Conservation (phyloP, 2,797 vertebrate species). For the Scarus forsteni region DNA sequence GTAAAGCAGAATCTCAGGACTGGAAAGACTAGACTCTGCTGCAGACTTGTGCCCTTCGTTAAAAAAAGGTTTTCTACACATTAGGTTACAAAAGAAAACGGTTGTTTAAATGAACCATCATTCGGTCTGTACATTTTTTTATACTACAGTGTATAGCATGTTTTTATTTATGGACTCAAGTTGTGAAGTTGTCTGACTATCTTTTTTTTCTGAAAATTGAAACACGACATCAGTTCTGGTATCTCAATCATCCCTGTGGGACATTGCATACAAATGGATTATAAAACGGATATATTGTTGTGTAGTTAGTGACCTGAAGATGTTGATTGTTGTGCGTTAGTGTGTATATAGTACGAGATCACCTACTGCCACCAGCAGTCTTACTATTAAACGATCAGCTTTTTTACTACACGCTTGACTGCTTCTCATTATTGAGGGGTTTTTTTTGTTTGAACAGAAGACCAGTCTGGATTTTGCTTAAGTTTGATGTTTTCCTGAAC, state of each 20-base stretch:
- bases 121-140: constrained; percentile 57
- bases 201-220: constrained; percentile 58
- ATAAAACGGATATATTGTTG: constrained; percentile 87
- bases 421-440: constrained; percentile 19
- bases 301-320: constrained; percentile 90
- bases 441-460: constrained; percentile 3
- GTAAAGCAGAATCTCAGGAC: constrained; percentile 74
- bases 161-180: constrained; percentile 85
- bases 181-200: constrained; percentile 73
- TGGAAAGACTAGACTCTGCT: constrained; percentile 62
- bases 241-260: constrained; percentile 92
- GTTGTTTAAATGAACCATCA: constrained; percentile 34
- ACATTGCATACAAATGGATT: constrained; percentile 81
- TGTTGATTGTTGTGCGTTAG: constrained; percentile 84
- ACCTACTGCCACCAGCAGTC: constrained; percentile 94
- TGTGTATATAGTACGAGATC: constrained; percentile 91
- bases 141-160: constrained; percentile 87
- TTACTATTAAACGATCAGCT: constrained; percentile 89
- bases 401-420: constrained; percentile 69
- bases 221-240: constrained; percentile 81
- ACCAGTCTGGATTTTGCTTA: too few species aligned
- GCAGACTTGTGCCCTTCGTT: constrained; percentile 56
- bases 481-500: too few species aligned
- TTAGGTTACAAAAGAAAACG: constrained; percentile 9
- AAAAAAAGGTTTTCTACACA: constrained; percentile 36